Base-by-base conservation (phyloP, 2,888 invertebrate species). In the Furcula furcula region DNA sequence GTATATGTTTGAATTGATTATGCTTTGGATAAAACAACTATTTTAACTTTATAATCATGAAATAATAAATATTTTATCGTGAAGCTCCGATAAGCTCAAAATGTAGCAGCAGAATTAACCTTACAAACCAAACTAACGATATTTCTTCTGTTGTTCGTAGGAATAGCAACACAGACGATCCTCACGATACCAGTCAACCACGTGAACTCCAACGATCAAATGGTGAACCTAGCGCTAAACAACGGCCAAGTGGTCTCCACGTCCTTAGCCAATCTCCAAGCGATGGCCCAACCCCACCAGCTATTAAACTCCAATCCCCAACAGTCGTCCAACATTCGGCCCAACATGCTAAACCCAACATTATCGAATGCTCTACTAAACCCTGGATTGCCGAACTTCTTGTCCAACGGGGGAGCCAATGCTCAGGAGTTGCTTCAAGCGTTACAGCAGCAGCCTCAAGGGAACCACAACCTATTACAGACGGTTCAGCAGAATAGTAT, bases 131-230 rank as follows among this genome's bases (percentile, higher is more conserved):
- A n/a, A n/a, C n/a, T 9, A 7, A 23, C 5, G 6, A 3, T 13
- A 7, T 5, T 28, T 28, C 9, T n/a, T 14, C 7, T 11, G 13
- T 15, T 14, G 15, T 10, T 23, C 20, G 26, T 85, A 97, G 97
- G 97, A 58, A 94, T 98, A 74, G 97, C 97, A 34, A 95, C 97
- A 31, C 98, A 98, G 89, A 98, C 98, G 66, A 97, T 98, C 72
- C 90, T 98, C 61, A 97, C 98, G 53, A 98, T 98, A 74, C 98
- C 98, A 34, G 96, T 98, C 41, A 96, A 94, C 84, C 95, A 96
- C 86, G 94, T 96, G 52, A 95, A 95, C 86, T 91, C 92, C 29
- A 91, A 91, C 71, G 92, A 92, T 56, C 92, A 92, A 62, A 94
- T 94, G 92, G 94, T 94, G 15, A 94, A 96, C 74, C 82, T 96